Evolutionary conservation across 2,888 invertebrate species (phyloP), one percentile per base, ranked within the genome.

Genomic region (Drosophila neotestacea): DNA sequence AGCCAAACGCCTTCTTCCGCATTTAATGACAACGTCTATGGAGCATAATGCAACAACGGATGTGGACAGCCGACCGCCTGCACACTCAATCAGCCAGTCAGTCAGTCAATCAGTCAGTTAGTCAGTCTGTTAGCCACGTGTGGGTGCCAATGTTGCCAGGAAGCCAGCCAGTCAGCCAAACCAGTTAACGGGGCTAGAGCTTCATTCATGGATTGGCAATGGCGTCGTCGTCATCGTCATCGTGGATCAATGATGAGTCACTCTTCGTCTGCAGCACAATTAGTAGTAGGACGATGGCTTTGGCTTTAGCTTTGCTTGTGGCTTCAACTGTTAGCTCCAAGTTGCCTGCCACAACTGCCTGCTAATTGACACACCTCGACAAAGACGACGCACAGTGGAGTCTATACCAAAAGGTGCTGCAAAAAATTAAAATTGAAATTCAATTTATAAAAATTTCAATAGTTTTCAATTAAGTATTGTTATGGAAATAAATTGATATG

Each of bases 321-420:
- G 39, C 47, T 34, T 34, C 27, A 30, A 32, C 39, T 22, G 22
- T 22, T 46, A 39, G 51, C 46, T 46, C 38, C 51, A 61, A 61
- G 62, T 46, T 63, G 68, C 63, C 71, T 65, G 59, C 68, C 68
- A 70, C 81, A 85, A 78, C 86, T 70, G 81, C 59, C 85, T 84
- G 84, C 80, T 84, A 84, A 84, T 86, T 84, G 84, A 84, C 84
- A 84, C 84, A 84, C 84, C 84, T 86, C 87, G 77, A 74, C 80
- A 34, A 48, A 41, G 75, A 64, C 58, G 47, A 13, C 3, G 13
- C 44, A 56, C 44, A 5, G 36, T 56, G 55, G 44, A 2, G 11
- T 4, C 16, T 27, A 1, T 3, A 4, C 3, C 6, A 1, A n/a
- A 28, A 46, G n/a, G 2, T 28, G 2, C 11, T 28, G 28, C 4